phyloP scores from a whole-genome alignment of 2,113 vertebrate species.

The Dolichotis patagonum region DNA sequence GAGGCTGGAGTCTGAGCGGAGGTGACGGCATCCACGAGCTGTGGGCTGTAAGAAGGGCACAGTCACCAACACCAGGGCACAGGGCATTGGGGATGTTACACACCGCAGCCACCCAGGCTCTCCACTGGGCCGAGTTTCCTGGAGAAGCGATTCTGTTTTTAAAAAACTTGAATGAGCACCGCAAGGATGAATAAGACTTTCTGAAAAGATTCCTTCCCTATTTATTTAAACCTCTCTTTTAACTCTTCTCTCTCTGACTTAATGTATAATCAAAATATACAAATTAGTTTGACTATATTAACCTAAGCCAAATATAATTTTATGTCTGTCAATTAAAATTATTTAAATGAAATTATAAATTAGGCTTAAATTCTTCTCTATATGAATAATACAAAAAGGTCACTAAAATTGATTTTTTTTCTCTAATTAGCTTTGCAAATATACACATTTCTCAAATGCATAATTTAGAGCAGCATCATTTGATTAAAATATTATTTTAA shows the following conservation, averaged over 20 bases:
- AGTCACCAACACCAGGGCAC: neutral
- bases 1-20: constrained; percentile 95
- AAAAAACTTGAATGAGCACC: neutral
- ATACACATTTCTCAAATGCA: constrained; percentile 5
- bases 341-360: constrained; percentile 16
- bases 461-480: neutral
- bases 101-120: neutral
- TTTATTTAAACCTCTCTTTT: neutral
- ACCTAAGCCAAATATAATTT: constrained; percentile 23
- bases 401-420: constrained; percentile 22
- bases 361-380: constrained; percentile 13
- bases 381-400: neutral
- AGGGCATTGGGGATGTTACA: neutral
- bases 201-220: neutral
- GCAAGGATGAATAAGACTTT: neutral
- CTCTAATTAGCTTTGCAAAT: constrained; percentile 21
- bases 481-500: constrained; percentile 45
- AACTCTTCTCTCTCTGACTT: neutral
- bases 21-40: constrained; percentile 95
- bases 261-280: neutral
- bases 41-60: constrained; percentile 88
- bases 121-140: neutral
- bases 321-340: neutral
- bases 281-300: constrained; percentile 33
- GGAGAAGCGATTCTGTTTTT: neutral